Evolutionary conservation across 2,888 invertebrate genomes (phyloP), one percentile per base, ranked within the genome.

Genomic region (Plebejus melissa): DNA sequence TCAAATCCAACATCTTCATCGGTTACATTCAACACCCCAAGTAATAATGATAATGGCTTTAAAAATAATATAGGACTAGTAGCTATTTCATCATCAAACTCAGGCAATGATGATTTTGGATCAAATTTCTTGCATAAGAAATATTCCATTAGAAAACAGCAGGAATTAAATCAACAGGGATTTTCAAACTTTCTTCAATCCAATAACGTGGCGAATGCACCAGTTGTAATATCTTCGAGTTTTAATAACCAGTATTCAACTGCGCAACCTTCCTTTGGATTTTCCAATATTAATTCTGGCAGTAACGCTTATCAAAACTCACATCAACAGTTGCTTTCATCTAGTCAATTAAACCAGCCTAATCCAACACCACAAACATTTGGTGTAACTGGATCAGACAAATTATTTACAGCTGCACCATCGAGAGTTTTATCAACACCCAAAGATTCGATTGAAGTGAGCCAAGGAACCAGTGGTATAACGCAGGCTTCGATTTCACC

Each of bases 401-500:
- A 78, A 32, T 76, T 77, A 60, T 75, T 80, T 7, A 77, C 77
- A 36, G 22, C 77, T 76, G 54, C 54, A 6, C 76, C 80, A 7
- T 60, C 75, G n/a, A 78, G 79, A 41, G 78, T 79, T 16, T 78
- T 75, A 41, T 74, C 76, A 22, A 78, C 79, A 7, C 76, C 80
- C 3, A 77, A 79, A 76, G 81, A 70, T 32, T 74, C 74, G 32
- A 36, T 2, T 50, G 41, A 70, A 65, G 74, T 65, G 16, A 75
- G 74, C 74, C 76, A 77, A 77, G 75, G 70, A 75, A 79, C 69
- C 75, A 88, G 82, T 82, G 83, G 85, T 54, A 82, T 88, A 69
- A 88, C 88, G 77, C 88, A 89, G 82, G 87, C 87, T 32, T 81
- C 87, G 36, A 83, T 84, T 22, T 86, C 88, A n/a, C 77, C 86